These are phyloP conservation scores for Melanotaenia duboulayi DNA, from an alignment of 2,113 vertebrate species.

Conservation along the genomic window DNA sequence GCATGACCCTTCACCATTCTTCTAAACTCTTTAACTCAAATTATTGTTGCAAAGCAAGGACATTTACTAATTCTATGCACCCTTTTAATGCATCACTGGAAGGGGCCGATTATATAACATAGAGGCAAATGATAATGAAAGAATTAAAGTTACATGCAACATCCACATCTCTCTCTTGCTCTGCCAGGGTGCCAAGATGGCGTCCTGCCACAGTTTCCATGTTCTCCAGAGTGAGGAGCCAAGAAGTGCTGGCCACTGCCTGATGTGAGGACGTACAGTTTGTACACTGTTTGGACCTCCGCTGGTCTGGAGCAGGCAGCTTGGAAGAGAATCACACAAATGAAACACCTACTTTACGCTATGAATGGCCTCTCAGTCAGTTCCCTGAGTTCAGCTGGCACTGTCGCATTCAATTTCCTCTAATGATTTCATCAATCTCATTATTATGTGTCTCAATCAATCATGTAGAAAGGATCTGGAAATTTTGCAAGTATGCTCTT, in stretches of 20 bases:
- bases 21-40: too few relatives aligned
- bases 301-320: neutral
- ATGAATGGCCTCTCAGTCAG: constrained; percentile 1
- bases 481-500: too few relatives aligned
- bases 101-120: neutral
- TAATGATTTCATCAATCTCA: too few relatives aligned
- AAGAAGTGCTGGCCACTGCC: constrained; percentile 4
- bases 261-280: neutral
- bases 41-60: too few relatives aligned
- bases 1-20: too few relatives aligned
- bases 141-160: neutral
- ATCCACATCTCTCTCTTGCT: neutral
- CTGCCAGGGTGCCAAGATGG: constrained; percentile 27
- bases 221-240: neutral
- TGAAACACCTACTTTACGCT: neutral
- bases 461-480: too few relatives aligned
- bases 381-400: neutral
- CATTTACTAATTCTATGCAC: neutral
- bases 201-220: constrained; percentile 40
- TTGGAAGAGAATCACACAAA: neutral
- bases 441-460: too few relatives aligned
- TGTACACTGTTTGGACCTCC: neutral
- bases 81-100: neutral
- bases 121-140: neutral
- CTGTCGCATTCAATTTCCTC: constrained; percentile 33